These are phyloP conservation scores for Dione juno DNA, from an alignment of 2,888 invertebrate species.

Conservation along the genomic window DNA sequence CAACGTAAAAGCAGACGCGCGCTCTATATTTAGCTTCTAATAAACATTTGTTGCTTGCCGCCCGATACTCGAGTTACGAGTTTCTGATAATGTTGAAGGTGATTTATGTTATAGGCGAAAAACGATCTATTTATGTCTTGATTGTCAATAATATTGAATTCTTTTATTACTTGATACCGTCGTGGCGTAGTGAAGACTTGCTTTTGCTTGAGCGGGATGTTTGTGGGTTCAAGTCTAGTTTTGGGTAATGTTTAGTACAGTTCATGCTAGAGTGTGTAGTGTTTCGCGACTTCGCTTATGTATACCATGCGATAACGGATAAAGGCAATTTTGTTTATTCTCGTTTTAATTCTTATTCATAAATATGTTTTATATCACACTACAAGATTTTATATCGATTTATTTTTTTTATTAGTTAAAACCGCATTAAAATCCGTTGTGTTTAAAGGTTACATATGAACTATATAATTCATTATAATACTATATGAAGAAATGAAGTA, in stretches of 20 bases:
- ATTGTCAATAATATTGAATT: neutral
- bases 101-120: constrained; percentile 23
- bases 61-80: constrained; percentile 23
- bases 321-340: no score
- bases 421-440: no score
- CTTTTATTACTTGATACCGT: neutral
- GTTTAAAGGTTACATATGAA: no score
- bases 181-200: neutral
- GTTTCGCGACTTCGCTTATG: no score
- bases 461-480: no score
- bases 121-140: constrained; percentile 14
- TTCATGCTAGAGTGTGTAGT: no score
- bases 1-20: constrained; percentile 29
- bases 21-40: constrained; percentile 33
- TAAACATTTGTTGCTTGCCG: constrained; percentile 26
- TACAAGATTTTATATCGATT: no score
- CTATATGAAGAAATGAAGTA: no score
- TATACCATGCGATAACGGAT: no score
- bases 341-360: no score
- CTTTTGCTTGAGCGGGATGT: neutral
- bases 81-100: constrained; percentile 21
- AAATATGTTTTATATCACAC: no score
- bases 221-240: neutral
- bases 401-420: no score
- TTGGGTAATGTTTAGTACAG: neutral